phyloP scores from a whole-genome alignment of 2,113 vertebrate species.

The Eublepharis macularius region DNA sequence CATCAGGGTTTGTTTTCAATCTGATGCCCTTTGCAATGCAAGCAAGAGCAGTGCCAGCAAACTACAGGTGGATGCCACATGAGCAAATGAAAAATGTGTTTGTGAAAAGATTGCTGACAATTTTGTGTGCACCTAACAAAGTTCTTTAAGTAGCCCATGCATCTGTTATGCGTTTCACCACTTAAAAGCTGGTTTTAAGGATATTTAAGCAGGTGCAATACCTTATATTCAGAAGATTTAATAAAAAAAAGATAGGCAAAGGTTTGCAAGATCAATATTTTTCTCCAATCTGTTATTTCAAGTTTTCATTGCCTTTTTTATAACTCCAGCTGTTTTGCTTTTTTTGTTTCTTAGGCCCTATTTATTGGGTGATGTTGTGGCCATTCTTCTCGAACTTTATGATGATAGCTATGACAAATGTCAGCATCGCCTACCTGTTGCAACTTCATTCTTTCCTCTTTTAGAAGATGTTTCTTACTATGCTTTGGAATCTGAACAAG shows the following conservation, averaged over 20 bases:
- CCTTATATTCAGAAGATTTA: constrained; percentile 37
- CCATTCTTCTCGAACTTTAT: not conserved
- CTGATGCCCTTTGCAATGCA: constrained; percentile 21
- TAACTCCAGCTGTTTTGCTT: not conserved
- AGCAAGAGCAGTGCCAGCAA: constrained; percentile 31
- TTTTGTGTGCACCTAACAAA: constrained; percentile 53
- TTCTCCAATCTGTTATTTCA: not conserved
- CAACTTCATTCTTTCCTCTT: not conserved
- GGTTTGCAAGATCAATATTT: not conserved
- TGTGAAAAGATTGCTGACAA: constrained; percentile 61
- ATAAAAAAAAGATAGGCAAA: constrained; percentile 31
- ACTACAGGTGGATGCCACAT: constrained; percentile 66
- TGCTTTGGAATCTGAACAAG: not conserved
- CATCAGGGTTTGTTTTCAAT: constrained; percentile 16
- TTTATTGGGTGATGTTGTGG: not conserved
- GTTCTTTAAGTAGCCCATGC: constrained; percentile 18
- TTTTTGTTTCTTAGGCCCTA: not conserved
- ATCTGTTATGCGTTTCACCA: constrained; percentile 62
- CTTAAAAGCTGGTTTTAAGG: constrained; percentile 53
- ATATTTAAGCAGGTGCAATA: constrained; percentile 61
- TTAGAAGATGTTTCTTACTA: not conserved
- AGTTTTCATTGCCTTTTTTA: not conserved
- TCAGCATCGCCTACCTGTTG: not conserved
- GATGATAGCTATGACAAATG: not conserved
- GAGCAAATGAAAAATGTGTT: constrained; percentile 61